Evolutionary conservation across 1,140 invertebrate genomes (phyloP).

Genomic region (Belonocnema kinseyi): DNA sequence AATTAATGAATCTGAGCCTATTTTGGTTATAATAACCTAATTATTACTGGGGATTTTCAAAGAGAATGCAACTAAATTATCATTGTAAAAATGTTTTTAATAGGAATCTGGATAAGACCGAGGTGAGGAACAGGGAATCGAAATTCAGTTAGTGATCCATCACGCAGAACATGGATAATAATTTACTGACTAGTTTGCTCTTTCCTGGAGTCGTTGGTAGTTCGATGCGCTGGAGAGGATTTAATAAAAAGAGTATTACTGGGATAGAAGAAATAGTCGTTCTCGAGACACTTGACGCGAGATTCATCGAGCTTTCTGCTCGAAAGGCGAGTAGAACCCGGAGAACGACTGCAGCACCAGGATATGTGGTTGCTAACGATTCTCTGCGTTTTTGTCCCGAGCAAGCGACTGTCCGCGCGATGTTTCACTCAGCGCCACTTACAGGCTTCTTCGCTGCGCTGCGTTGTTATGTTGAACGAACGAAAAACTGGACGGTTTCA

Average conservation of each 20-base stretch:
- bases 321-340: slow-evolving; percentile 40
- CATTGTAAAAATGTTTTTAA: background rate
- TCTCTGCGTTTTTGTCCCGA: slow-evolving; percentile 59
- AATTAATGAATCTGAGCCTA: too few relatives aligned
- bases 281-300: slow-evolving; percentile 32
- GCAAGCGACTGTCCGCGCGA: slow-evolving; percentile 58
- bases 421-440: slow-evolving; percentile 65
- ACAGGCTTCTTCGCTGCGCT: slow-evolving; percentile 47
- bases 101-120: background rate
- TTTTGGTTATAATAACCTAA: too few relatives aligned
- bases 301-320: slow-evolving; percentile 45
- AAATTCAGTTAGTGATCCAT: slow-evolving; percentile 18
- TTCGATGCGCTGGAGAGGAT: slow-evolving; percentile 2
- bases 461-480: slow-evolving; percentile 33
- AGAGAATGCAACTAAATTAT: too few relatives aligned
- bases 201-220: slow-evolving; percentile 5
- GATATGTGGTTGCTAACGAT: slow-evolving; percentile 58
- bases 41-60: too few relatives aligned
- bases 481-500: slow-evolving; percentile 60
- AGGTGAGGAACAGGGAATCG: slow-evolving; percentile 35
- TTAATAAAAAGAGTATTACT: slow-evolving; percentile 30
- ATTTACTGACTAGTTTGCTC: slow-evolving; percentile 28
- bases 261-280: slow-evolving; percentile 8
- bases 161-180: slow-evolving; percentile 5
- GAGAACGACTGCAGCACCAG: slow-evolving; percentile 37